Conservation (phyloP, 2,797 vertebrate genomes). For the Diglossa cyanea region DNA sequence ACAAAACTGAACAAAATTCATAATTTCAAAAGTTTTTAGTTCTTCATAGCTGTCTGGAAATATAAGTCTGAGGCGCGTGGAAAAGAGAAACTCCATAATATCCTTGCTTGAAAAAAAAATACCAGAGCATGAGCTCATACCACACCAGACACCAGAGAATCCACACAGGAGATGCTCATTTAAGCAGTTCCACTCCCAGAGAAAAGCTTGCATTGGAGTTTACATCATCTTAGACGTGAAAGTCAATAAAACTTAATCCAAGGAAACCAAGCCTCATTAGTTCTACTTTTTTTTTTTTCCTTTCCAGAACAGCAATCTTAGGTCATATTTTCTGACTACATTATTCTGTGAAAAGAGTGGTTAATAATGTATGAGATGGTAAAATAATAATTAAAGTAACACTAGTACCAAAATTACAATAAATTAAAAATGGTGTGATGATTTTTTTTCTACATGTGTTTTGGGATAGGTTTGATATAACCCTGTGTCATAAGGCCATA, state of each 20-base stretch:
- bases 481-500: background rate
- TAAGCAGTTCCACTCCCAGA: background rate
- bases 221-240: background rate
- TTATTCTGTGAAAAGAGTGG: background rate
- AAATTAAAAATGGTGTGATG: background rate
- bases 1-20: background rate
- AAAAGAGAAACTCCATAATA: background rate
- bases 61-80: background rate
- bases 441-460: background rate
- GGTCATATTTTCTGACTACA: background rate
- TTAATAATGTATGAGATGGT: background rate
- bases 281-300: background rate
- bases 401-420: background rate
- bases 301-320: background rate
- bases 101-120: background rate
- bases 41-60: background rate
- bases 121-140: background rate
- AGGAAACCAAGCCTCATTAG: slow-evolving; percentile 36
- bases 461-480: background rate
- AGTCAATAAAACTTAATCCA: slow-evolving; percentile 35
- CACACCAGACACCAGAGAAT: background rate
- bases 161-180: background rate
- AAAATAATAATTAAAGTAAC: background rate
- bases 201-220: background rate
- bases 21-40: background rate